Evolutionary conservation across 37 sponge, comb jelly and placozoan genomes (phyloP), one percentile per base, ranked within the genome.

Genomic region (Mnemiopsis leidyi): DNA sequence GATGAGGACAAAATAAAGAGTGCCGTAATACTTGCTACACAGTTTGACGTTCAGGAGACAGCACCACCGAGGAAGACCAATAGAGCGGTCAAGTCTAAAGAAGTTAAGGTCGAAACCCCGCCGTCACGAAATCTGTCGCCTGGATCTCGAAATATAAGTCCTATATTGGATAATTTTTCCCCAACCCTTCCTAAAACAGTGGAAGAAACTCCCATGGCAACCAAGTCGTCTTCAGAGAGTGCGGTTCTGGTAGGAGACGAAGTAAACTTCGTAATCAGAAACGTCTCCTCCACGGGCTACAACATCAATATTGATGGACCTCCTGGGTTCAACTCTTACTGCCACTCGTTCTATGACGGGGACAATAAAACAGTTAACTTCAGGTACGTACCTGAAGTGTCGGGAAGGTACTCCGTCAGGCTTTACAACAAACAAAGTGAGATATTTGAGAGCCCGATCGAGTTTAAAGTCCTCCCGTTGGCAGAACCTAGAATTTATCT

Each of bases 291-390:
- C 23, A n/a, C 26, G 30, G 75, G 20, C 75, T 71, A 71, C 20
- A 71, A n/a, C 75, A 71, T 71, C 23, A 71, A 71, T 18, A 71
- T 71, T 71, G 75, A 71, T 71, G 75, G 75, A 28, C 75, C 75
- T 18, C 21, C 75, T 28, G 75, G 75, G 7, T 71, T 29, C 75
- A 71, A 71, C 30, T 71, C 75, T 23, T 71, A 71, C 75, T 71
- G 75, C 75, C 30, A 71, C 75, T 71, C 75, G 3, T 5, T 23
- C 26, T 71, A 29, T 18, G 75, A 71, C 75, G 75, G 23, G 7
- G 23, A 71, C 26, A 71, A 71, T 28, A 71, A 71, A 24, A 71
- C 75, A n/a, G 75, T 71, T 28, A 71, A 28, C 75, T 71, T 71
- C 75, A 71, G 75, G 20, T 71, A 71, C 30, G 75, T 71, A n/a